These are phyloP conservation scores for Myotis lucifugus DNA, from an alignment of 2,113 vertebrate genomes.

Conservation along the genomic window DNA sequence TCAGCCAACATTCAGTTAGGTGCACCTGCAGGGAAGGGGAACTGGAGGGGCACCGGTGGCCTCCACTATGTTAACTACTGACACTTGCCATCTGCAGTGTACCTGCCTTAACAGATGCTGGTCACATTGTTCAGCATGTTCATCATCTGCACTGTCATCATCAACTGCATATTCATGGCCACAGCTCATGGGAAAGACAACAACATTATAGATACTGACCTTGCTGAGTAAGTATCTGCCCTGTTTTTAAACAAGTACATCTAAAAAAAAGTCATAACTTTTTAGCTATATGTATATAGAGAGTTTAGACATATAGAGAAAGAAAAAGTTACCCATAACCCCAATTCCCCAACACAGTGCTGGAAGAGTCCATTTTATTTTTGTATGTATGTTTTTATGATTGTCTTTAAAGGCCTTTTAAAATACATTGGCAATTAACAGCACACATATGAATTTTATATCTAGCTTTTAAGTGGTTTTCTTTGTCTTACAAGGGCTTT, in stretches of 20 bases:
- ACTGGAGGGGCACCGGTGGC: no score
- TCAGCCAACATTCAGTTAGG: background rate
- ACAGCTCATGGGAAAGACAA: background rate
- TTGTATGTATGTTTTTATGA: background rate
- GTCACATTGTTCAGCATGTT: constrained; percentile 93
- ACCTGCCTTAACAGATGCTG: constrained; percentile 87
- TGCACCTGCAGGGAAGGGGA: background rate
- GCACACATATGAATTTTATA: background rate
- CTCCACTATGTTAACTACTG: accelerated
- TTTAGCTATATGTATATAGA: background rate
- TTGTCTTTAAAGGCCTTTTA: background rate
- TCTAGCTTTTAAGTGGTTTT: background rate
- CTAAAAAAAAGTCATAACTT: background rate
- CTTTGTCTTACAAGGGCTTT: background rate
- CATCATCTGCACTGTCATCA: constrained; percentile 96
- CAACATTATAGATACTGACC: accelerated
- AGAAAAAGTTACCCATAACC: background rate
- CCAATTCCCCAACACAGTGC: background rate
- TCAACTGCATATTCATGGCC: constrained; percentile 97
- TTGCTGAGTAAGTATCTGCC: constrained; percentile 89
- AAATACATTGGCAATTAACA: background rate
- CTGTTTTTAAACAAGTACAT: background rate
- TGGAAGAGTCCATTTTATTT: background rate
- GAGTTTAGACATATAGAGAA: background rate
- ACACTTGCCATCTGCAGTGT: background rate